Evolutionary conservation across 2,797 vertebrate species (phyloP).

Genomic region (Cossypha polioptera): DNA sequence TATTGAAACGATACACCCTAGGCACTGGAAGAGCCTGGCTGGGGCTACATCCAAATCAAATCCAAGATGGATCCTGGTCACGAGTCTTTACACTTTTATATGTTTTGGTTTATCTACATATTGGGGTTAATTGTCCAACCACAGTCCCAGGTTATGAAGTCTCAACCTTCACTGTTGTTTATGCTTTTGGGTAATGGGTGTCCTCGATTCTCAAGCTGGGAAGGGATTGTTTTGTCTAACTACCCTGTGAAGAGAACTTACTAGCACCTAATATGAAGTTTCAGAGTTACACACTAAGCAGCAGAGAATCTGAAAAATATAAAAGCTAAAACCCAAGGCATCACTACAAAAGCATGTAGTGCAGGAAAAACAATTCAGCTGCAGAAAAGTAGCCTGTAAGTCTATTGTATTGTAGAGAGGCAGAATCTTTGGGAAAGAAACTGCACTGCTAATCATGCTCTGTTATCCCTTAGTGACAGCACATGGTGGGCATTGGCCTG

Average conservation of each 20-base stretch:
- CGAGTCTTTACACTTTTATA: too few relatives aligned
- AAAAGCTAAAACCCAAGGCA: too few relatives aligned
- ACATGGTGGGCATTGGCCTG: too few relatives aligned
- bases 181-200: neutral
- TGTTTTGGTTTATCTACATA: neutral
- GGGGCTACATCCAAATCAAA: too few relatives aligned
- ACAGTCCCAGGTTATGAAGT: neutral
- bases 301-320: neutral
- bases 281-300: neutral
- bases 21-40: too few relatives aligned
- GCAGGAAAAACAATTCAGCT: neutral
- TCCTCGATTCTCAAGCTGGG: neutral
- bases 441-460: rapidly evolving
- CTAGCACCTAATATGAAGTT: neutral
- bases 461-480: neutral
- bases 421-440: neutral
- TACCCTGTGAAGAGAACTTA: neutral
- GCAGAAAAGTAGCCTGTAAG: neutral
- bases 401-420: neutral
- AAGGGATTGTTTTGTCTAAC: neutral
- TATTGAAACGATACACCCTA: too few relatives aligned
- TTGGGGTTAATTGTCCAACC: neutral
- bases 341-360: neutral
- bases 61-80: too few relatives aligned
- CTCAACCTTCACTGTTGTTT: neutral